Conservation (phyloP, 2,888 invertebrate genomes). For the Plebejus argus region DNA sequence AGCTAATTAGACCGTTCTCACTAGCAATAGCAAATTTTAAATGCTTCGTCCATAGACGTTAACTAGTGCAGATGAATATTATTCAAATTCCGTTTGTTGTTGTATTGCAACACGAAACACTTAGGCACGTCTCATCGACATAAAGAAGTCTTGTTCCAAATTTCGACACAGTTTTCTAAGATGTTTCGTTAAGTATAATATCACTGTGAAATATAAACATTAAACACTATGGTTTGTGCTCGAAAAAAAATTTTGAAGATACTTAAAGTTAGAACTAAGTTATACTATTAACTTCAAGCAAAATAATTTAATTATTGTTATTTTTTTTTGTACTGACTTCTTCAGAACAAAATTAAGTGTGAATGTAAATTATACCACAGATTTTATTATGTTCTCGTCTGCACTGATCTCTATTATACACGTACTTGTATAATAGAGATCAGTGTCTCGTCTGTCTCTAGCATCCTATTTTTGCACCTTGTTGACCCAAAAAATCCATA, state of each 20-base stretch:
- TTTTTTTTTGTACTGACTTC: too few relatives aligned
- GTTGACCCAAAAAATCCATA: too few relatives aligned
- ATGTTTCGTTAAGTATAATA: conserved; percentile 49
- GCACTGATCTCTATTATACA: too few relatives aligned
- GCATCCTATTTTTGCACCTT: too few relatives aligned
- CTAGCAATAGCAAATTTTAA: neutral
- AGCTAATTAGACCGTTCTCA: neutral
- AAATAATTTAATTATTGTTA: too few relatives aligned
- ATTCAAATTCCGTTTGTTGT: neutral
- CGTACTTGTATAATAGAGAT: too few relatives aligned
- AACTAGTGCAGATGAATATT: neutral
- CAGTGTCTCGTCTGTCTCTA: too few relatives aligned
- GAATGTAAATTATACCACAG: too few relatives aligned
- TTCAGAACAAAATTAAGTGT: too few relatives aligned
- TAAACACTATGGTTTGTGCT: neutral
- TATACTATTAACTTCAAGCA: too few relatives aligned
- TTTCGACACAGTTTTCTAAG: conserved; percentile 51
- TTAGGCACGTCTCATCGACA: conserved; percentile 13
- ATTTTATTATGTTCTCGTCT: too few relatives aligned
- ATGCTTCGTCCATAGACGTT: neutral
- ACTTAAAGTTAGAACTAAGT: neutral
- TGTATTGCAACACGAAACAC: neutral
- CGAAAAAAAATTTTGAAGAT: neutral
- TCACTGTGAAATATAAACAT: neutral
- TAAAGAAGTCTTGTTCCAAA: conserved; percentile 61